Conservation (phyloP, 2,888 invertebrate species). For the Dryocosmus kuriphilus region DNA sequence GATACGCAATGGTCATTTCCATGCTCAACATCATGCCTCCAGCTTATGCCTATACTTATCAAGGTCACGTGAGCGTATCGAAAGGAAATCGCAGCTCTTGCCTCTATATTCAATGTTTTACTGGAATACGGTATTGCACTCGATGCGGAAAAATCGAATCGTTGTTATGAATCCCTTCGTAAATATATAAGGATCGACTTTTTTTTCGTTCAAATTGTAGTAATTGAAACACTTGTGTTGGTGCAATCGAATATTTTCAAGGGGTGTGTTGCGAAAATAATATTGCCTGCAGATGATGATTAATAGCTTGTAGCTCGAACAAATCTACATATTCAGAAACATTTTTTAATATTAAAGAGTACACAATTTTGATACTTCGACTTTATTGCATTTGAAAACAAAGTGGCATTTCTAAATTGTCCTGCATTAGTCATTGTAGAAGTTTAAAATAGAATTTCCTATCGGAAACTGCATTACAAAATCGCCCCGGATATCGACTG, state of each 20-base stretch:
- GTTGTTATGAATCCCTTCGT: neutral
- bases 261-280: neutral
- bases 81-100: constrained; percentile 21
- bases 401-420: neutral
- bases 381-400: neutral
- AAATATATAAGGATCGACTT: neutral
- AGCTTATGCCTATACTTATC: constrained; percentile 18
- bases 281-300: neutral
- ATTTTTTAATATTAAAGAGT: neutral
- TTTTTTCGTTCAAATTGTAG: neutral
- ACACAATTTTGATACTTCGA: neutral
- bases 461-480: too few relatives aligned
- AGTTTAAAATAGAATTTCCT: neutral
- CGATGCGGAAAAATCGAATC: constrained; percentile 1
- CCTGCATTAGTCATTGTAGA: neutral
- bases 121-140: neutral
- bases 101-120: constrained; percentile 25
- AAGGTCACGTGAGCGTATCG: constrained; percentile 37
- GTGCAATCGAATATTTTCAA: constrained; percentile 3
- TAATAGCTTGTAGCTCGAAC: neutral
- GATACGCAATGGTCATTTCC: constrained; percentile 11
- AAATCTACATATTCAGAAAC: neutral
- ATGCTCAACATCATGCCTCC: neutral
- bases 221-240: constrained; percentile 1
- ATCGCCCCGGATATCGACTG: too few relatives aligned